Evolutionary conservation across 2,113 vertebrate genomes (phyloP), one percentile per base, ranked within the genome.

Genomic region (Alethe diademata): DNA sequence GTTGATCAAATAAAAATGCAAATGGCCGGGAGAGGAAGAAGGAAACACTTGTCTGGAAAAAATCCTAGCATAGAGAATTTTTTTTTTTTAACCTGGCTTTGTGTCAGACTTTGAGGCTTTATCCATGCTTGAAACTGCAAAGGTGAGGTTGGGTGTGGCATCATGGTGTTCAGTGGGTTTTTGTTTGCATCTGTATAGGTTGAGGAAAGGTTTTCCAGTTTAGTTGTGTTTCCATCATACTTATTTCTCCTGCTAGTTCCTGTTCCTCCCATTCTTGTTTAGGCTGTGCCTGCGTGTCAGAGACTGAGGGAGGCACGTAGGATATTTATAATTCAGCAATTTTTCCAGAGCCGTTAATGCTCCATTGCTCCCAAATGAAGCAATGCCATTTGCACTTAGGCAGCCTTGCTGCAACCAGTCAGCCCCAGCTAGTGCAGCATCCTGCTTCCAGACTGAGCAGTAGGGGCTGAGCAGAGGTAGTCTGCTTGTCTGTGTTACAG

Each of bases 11-110:
- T 58, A 19, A 82, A 86, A 82, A 43, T 31, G 38, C 11, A 57
- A 20, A 57, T 76, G 20, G 13, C 31, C 10, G 19, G 36, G 42
- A 76, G 43, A 71, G n/a, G 12, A 65, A 23, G 36, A 75, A 90
- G 61, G 22, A 83, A 92, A 61, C 11, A 35, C 33, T 94, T 83
- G 14, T 20, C 64, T 74, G 62, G 75, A 67, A 93, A 83, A 79
- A 89, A 28, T 2, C 38, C 15, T 5, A 12, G 35, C 28, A 50
- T 8, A 5, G 40, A 56, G 19, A n/a, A 5, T 43, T 42, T 5
- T 51, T 76, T 50, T 51, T 36, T 82, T 73, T 70, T 29, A 31
- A 60, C 13, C 10, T 5, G 0, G 8, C 33, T 1, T 50, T 31
- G 1, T 92, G 7, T 76, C 33, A 54, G 47, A 33, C 26, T 65